Evolutionary conservation across 2,113 vertebrate species (phyloP).

Genomic region (Poeciliopsis turrubarensis): DNA sequence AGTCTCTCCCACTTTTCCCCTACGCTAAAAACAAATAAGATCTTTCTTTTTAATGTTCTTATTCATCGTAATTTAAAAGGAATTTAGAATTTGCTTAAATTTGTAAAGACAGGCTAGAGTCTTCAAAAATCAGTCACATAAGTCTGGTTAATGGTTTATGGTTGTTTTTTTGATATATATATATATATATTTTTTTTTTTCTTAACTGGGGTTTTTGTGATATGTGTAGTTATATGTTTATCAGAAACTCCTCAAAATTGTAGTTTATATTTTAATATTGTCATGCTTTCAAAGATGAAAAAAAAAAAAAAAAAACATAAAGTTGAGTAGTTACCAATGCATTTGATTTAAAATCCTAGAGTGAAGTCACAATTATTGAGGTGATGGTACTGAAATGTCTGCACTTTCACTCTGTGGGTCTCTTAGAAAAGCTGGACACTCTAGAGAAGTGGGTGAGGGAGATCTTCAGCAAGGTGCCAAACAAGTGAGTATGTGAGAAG

Average conservation of each 20-base stretch:
- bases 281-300: background rate
- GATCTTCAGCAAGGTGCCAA: constrained; percentile 94
- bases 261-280: background rate
- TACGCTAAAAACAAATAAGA: too few relatives aligned
- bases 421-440: constrained; percentile 91
- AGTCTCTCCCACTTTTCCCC: too few relatives aligned
- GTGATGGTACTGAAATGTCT: constrained; percentile 38
- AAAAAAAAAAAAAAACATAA: background rate
- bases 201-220: background rate
- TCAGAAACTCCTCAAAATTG: background rate
- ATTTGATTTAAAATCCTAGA: background rate
- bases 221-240: background rate
- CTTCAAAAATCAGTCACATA: too few relatives aligned
- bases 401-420: constrained; percentile 35
- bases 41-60: too few relatives aligned
- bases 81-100: too few relatives aligned
- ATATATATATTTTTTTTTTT: too few relatives aligned
- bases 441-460: constrained; percentile 96
- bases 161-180: too few relatives aligned
- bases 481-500: constrained; percentile 87
- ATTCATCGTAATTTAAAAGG: too few relatives aligned
- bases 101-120: too few relatives aligned
- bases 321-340: background rate
- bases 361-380: constrained; percentile 24
- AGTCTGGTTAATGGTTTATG: too few relatives aligned